Evolutionary conservation across 1,140 invertebrate genomes (phyloP), one percentile per base, ranked within the genome.

Genomic region (Teleogryllus occipitalis): DNA sequence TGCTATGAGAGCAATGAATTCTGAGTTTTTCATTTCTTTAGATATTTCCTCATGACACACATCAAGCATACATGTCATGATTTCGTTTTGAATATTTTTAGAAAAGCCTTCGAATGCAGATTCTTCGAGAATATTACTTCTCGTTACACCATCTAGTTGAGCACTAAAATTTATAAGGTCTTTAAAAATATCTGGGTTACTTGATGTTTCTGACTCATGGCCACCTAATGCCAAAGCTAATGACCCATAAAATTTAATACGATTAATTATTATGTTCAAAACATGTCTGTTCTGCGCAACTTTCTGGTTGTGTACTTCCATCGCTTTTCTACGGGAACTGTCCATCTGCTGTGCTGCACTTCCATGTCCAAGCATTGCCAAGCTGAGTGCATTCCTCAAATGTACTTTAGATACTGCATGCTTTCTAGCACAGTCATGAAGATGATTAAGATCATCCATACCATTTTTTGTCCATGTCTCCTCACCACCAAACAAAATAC

Each of bases 361-460:
- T 72, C 8, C 54, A 72, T 72, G 8, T 12, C 54, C 54, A 72
- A 72, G 18, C 54, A 72, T 72, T 8, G 18, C n/a, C 54, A 72
- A 72, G 18, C 54, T 72, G 8, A 72, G 54, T 72, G 54, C n/a
- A 12, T 72, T 72, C n/a, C n/a, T 72, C 54, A 72, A 12, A 72
- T 72, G 54, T 18, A 72, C 54, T 72, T 72, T 72, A 12, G 54
- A 72, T 18, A 18, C 8, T 18, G 18, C 54, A 18, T 72, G 54
- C n/a, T 72, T 72, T 72, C n/a, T 72, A 72, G 54, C 54, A 72
- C 54, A 18, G 54, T 72, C 54, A 72, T 72, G 54, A 72, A 72
- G 54, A 18, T 72, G 54, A 8, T 72, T 8, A 18, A 72, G 54
- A 72, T 72, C 54, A 72, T 8, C n/a, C n/a, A 72, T 18, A 8